A percentile compares a stretch with the other conserved stretches of the same genome.
These are phyloP conservation scores for Amaurobius ferox DNA, from an alignment of 2,888 invertebrate genomes.

Conservation along the genomic window DNA sequence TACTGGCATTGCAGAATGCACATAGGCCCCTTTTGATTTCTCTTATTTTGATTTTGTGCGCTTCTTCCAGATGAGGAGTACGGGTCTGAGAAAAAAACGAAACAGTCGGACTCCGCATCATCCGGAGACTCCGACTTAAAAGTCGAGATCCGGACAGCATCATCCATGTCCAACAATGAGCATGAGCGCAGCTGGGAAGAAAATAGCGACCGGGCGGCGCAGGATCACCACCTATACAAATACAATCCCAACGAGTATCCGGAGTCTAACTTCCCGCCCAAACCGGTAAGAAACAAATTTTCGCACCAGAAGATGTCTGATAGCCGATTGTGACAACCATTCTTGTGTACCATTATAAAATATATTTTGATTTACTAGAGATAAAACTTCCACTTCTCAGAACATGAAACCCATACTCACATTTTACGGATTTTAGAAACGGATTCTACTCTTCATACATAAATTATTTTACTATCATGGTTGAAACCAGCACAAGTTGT, in stretches of 20 bases:
- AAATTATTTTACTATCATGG: no score
- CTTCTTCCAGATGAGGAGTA: constrained; percentile 78
- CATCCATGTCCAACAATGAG: constrained; percentile 84
- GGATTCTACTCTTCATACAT: no score
- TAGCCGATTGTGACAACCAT: not conserved
- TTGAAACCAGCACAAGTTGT: no score
- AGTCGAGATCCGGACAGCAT: constrained; percentile 89
- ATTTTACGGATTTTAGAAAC: no score
- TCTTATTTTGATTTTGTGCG: constrained; percentile 66
- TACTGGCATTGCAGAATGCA: not conserved
- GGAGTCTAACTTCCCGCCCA: constrained; percentile 87
- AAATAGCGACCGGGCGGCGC: constrained; percentile 56
- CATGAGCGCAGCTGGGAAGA: constrained; percentile 75
- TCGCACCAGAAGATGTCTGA: not conserved
- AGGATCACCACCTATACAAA: constrained; percentile 71
- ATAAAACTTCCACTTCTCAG: no score
- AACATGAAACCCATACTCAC: no score
- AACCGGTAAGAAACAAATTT: constrained; percentile 80
- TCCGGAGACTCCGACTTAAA: constrained; percentile 94
- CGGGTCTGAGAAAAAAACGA: constrained; percentile 80
- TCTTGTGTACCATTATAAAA: no score
- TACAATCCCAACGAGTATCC: constrained; percentile 81
- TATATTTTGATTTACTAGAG: no score
- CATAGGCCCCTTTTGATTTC: constrained; percentile 33
- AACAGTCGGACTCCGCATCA: constrained; percentile 86